Percentiles rank a stretch among this genome's conserved stretches.
phyloP scores from a whole-genome alignment of 2,113 vertebrate species.

The Hipposideros armiger region DNA sequence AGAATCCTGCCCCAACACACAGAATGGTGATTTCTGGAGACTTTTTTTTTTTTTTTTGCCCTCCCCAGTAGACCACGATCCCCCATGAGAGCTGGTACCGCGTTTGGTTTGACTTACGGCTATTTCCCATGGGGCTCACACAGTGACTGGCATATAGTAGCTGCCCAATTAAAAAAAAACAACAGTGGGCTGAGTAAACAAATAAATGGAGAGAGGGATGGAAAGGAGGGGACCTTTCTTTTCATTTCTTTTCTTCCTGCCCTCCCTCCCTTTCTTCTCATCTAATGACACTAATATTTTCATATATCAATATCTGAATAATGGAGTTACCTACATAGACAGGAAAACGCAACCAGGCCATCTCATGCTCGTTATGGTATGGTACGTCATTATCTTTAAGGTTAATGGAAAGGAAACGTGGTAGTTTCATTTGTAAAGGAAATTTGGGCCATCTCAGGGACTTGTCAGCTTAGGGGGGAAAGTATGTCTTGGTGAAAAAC shows the following conservation, averaged over 20 bases:
- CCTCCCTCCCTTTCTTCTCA: not conserved
- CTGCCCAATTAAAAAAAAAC: not conserved
- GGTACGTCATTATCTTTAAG: not conserved
- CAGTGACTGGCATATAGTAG: not conserved
- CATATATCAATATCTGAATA: not conserved
- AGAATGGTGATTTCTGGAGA: accelerated
- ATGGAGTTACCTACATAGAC: not conserved
- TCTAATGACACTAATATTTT: not conserved
- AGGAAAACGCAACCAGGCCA: not conserved
- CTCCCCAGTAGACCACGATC: not conserved
- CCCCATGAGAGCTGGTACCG: not conserved
- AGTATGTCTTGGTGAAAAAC: slow-evolving; percentile 42
- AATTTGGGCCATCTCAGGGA: slow-evolving; percentile 31
- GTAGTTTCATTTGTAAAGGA: slow-evolving; percentile 24
- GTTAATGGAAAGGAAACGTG: slow-evolving; percentile 51
- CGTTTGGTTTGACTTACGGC: not conserved
- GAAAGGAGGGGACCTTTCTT: not conserved
- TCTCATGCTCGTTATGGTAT: not conserved
- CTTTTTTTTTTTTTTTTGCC: too few species aligned
- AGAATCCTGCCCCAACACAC: not conserved
- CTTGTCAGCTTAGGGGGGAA: not conserved
- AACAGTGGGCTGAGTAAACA: not conserved
- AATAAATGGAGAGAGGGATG: not conserved
- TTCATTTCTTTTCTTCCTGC: not conserved
- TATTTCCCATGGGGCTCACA: not conserved